Conservation (phyloP, 2,888 invertebrate species). For the Asteroscopus sphinx region DNA sequence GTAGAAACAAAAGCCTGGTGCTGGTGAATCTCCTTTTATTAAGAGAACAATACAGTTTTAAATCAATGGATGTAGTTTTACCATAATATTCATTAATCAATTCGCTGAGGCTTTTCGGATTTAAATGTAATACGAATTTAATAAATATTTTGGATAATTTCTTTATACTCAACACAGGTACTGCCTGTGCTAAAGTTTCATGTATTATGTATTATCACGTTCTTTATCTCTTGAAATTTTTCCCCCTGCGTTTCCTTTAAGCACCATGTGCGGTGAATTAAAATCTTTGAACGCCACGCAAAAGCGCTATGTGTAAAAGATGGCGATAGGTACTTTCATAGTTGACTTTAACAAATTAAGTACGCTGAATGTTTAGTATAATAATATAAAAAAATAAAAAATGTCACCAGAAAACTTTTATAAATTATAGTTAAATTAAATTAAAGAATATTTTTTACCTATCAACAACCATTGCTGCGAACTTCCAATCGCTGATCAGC, state of each 20-base stretch:
- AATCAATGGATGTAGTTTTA: constrained; percentile 50
- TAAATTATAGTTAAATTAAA: no score
- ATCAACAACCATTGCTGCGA: constrained; percentile 99
- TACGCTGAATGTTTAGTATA: not conserved
- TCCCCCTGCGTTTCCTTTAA: constrained; percentile 3
- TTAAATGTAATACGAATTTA: constrained; percentile 23
- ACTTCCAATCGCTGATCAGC: constrained; percentile 98
- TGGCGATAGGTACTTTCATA: not conserved
- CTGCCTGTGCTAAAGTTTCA: constrained; percentile 13
- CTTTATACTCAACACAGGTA: constrained; percentile 21
- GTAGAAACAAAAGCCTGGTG: constrained; percentile 30
- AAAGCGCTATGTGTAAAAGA: constrained; percentile 7
- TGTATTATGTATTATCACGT: constrained; percentile 29
- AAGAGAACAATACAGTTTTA: constrained; percentile 46
- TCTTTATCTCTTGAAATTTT: constrained; percentile 17
- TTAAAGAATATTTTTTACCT: constrained; percentile 85
- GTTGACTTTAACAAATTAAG: not conserved
- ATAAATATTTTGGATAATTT: constrained; percentile 24
- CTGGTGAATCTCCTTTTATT: constrained; percentile 34
- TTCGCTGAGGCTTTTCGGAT: constrained; percentile 41
- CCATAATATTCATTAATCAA: constrained; percentile 47
- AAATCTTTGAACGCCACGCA: constrained; percentile 1
- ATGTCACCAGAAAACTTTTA: no score
- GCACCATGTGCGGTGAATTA: not conserved
- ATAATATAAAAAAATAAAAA: not conserved